A percentile compares a stretch with the other conserved stretches of the same genome.
Evolutionary conservation across 2,888 invertebrate species (phyloP).

Genomic region (Pegoplata infirma): DNA sequence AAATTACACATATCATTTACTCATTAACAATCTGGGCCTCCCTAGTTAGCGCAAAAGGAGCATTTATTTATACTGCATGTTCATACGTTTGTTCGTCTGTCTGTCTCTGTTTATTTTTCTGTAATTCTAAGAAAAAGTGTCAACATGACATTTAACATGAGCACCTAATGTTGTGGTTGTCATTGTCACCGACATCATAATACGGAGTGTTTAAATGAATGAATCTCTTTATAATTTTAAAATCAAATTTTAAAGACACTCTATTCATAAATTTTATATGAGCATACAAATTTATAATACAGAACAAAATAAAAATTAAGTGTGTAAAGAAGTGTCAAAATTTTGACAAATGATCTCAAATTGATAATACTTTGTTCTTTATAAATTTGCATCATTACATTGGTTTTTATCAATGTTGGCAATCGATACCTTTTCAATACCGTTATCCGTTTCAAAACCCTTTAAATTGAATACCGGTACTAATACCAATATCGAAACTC

Average conservation of each 20-base stretch:
- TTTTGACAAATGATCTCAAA: slow-evolving; percentile 19
- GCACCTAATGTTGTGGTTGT: slow-evolving; percentile 60
- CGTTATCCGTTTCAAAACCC: too few relatives aligned
- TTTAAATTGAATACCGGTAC: too few relatives aligned
- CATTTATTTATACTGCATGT: slow-evolving; percentile 1
- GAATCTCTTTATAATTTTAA: not conserved
- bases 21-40: slow-evolving; percentile 50
- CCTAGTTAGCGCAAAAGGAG: not conserved
- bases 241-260: not conserved
- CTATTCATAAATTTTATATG: not conserved
- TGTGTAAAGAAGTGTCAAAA: slow-evolving; percentile 12
- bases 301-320: not conserved
- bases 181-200: slow-evolving; percentile 58
- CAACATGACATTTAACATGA: slow-evolving; percentile 62
- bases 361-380: not conserved
- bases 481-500: too few relatives aligned
- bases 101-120: slow-evolving; percentile 29
- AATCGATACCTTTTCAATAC: too few relatives aligned
- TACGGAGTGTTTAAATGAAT: slow-evolving; percentile 31
- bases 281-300: not conserved
- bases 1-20: slow-evolving; percentile 58
- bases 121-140: slow-evolving; percentile 59
- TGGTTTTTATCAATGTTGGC: too few relatives aligned
- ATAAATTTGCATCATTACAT: too few relatives aligned
- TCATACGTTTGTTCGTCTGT: too few relatives aligned